These are phyloP conservation scores for Passer domesticus DNA, from an alignment of 2,113 vertebrate genomes.

Conservation along the genomic window DNA sequence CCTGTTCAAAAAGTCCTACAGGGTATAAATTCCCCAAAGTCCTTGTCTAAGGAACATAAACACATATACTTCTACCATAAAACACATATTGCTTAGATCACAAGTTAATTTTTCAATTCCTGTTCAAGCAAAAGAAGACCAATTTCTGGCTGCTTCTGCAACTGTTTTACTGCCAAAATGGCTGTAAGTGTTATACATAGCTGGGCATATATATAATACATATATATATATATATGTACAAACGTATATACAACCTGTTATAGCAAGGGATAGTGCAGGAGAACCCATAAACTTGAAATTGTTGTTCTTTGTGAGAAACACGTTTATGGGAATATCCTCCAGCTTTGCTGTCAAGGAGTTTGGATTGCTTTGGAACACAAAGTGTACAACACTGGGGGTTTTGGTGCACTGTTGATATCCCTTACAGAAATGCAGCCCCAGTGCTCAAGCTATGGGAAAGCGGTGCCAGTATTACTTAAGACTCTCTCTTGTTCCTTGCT, in stretches of 20 bases:
- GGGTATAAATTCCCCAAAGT: neutral
- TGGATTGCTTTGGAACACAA: neutral
- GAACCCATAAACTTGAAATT: neutral
- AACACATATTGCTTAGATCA: neutral
- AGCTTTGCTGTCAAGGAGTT: neutral
- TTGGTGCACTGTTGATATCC: neutral
- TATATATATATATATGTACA: too few relatives aligned
- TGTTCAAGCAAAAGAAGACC: neutral
- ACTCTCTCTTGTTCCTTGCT: neutral
- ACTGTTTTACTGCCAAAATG: neutral
- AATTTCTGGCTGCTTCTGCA: neutral
- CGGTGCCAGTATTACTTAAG: neutral
- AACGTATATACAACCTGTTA: neutral
- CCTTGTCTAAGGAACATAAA: neutral
- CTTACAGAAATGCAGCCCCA: neutral
- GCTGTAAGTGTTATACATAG: neutral
- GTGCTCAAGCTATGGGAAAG: neutral
- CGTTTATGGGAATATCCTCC: neutral
- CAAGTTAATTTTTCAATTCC: neutral
- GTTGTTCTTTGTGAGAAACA: neutral
- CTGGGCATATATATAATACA: neutral
- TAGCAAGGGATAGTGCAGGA: neutral
- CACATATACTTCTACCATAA: neutral
- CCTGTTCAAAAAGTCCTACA: neutral
- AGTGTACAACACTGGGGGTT: rapidly evolving